Evolutionary conservation across 2,888 invertebrate genomes (phyloP), one percentile per base, ranked within the genome.

Genomic region (Myathropa florea): DNA sequence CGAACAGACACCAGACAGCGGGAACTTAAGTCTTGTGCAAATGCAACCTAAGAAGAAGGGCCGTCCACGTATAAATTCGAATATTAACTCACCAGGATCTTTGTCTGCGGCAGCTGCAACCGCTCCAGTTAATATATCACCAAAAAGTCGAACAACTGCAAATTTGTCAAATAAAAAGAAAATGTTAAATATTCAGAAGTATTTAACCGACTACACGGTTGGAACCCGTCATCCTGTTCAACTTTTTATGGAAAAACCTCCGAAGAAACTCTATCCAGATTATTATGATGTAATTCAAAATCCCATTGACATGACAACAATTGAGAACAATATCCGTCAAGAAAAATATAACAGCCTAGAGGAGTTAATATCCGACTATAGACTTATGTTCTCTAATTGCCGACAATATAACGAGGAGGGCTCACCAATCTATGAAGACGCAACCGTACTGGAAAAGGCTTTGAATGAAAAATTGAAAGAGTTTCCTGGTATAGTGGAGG

Each of bases 311-410:
- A 97, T 99, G 96, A 94, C 97, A 76, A 97, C 97, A 73, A 98
- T 99, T 90, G 98, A 98, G 91, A 94, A 95, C 77, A 98, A 98
- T 92, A 98, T 99, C 82, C 97, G 97, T 92, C 95, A 94, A 70
- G 96, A 96, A 88, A 95, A 96, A 88, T 99, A 98, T 93, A 95
- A 95, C 57, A 95, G 94, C 64, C 93, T 98, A 36, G 97, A 97
- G 78, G 98, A 98, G 89, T 94, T 98, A 88, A 95, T 97, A 0
- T 94, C 96, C 0, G 99, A 99, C 91, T 96, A 96, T 90, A 94
- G 96, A 88, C 93, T 98, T n/a, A 98, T 99, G 98, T 99, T 99
- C 93, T 95, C 96, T 79, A 99, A 99, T 93, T 99, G 99, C 90
- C 96, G 98, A 0, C 97, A 97, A 89, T 99, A 98, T 93, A 99